Evolutionary conservation across 2,797 vertebrate genomes (phyloP).

Genomic region (Chaenodraco wilsoni): DNA sequence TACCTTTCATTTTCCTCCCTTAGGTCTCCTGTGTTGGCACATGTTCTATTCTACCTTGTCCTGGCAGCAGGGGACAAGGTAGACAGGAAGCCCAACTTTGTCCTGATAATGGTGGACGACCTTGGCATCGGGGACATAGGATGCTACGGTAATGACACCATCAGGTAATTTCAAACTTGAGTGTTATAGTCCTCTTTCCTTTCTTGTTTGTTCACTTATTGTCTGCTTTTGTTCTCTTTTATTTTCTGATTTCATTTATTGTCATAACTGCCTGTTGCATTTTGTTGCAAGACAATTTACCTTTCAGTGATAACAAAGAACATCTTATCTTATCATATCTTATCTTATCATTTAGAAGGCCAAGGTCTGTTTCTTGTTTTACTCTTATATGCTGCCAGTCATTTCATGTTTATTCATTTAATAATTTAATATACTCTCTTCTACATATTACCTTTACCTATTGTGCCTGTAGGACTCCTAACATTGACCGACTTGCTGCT

Average conservation of each 20-base stretch:
- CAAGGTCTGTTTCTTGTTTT: neutral
- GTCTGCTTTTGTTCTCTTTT: neutral
- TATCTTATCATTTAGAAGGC: neutral
- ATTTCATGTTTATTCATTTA: neutral
- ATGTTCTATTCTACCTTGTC: slow-evolving; percentile 54
- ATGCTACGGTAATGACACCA: slow-evolving; percentile 91
- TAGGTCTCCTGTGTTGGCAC: slow-evolving; percentile 46
- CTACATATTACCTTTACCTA: neutral
- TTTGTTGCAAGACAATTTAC: too few species aligned
- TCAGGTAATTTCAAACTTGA: slow-evolving; percentile 83
- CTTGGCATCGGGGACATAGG: slow-evolving; percentile 91
- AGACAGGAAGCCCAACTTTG: slow-evolving; percentile 84
- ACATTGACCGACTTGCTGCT: slow-evolving; percentile 88
- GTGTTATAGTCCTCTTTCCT: neutral
- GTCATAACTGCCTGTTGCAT: neutral
- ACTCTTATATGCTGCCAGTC: neutral
- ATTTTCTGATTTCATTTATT: neutral
- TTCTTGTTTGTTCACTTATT: neutral
- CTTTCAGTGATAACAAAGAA: too few species aligned
- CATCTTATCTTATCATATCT: too few species aligned
- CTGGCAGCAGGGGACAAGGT: slow-evolving; percentile 39
- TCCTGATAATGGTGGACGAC: slow-evolving; percentile 91
- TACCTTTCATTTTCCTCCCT: neutral
- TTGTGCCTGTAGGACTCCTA: slow-evolving; percentile 86
- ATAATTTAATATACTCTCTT: neutral